phyloP scores from a whole-genome alignment of 2,797 vertebrate genomes.

The Potorous gilbertii region DNA sequence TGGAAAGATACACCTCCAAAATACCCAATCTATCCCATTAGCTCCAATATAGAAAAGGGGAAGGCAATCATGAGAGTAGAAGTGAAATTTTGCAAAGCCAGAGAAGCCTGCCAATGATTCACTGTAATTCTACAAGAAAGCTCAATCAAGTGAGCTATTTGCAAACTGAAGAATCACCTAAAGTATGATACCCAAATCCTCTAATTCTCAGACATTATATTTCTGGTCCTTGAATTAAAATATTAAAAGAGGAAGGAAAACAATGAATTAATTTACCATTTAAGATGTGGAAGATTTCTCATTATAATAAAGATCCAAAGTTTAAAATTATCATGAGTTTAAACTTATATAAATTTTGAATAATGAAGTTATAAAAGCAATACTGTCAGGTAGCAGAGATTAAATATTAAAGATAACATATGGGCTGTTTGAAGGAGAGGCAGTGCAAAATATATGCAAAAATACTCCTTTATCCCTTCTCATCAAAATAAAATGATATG shows the following conservation, averaged over 20 bases:
- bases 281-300: background rate
- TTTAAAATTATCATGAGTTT: background rate
- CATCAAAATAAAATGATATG: background rate
- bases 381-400: slow-evolving; percentile 10
- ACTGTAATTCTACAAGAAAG: background rate
- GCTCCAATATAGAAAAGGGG: background rate
- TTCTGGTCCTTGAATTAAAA: background rate
- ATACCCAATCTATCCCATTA: background rate
- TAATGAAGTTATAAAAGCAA: slow-evolving; percentile 12
- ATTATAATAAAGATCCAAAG: background rate
- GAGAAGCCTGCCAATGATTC: background rate
- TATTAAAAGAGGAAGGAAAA: background rate
- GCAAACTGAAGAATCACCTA: background rate
- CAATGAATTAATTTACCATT: background rate
- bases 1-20: background rate
- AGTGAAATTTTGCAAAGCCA: background rate
- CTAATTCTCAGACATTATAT: background rate
- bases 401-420: slow-evolving; percentile 26
- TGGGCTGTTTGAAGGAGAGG: slow-evolving; percentile 20
- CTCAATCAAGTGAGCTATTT: background rate
- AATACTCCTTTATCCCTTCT: slow-evolving; percentile 3
- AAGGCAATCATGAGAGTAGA: background rate
- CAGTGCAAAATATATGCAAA: slow-evolving; percentile 39
- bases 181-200: background rate
- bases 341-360: slow-evolving; percentile 24